These are phyloP conservation scores for Rhinoptilus africanus DNA, from an alignment of 2,113 vertebrate genomes.

Conservation along the genomic window DNA sequence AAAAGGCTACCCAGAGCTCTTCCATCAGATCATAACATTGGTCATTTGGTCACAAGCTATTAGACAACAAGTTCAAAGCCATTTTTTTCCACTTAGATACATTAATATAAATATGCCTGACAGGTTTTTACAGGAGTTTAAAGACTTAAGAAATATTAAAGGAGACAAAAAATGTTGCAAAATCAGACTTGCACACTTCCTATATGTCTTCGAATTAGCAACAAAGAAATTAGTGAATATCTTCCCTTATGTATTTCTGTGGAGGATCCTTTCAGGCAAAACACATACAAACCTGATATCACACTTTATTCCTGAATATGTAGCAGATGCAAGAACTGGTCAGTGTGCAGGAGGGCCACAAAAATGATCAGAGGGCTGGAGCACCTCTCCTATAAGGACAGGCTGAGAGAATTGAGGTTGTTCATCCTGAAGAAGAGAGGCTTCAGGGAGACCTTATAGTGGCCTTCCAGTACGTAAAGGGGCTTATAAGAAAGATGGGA, in stretches of 20 bases:
- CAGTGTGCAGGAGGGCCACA: background rate
- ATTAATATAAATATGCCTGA: background rate
- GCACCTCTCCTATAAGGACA: background rate
- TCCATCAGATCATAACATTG: background rate
- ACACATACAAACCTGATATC: background rate
- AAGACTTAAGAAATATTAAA: background rate
- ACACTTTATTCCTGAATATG: background rate
- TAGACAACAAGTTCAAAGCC: background rate
- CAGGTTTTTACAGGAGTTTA: background rate
- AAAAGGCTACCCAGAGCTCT: background rate
- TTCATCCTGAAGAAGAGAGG: too few species aligned
- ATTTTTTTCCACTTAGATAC: background rate
- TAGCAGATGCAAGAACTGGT: background rate
- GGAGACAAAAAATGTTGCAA: background rate
- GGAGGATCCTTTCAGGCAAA: background rate
- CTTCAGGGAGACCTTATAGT: too few species aligned
- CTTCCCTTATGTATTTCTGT: background rate
- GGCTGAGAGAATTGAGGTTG: too few species aligned
- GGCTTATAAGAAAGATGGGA: too few species aligned
- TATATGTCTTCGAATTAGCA: background rate
- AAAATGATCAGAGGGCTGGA: background rate
- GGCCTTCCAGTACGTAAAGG: too few species aligned
- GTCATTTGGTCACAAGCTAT: background rate
- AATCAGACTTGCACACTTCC: background rate
- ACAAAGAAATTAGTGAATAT: background rate